These are phyloP conservation scores for Chlamydotis undulata DNA, from an alignment of 2,113 vertebrate genomes.

Conservation along the genomic window DNA sequence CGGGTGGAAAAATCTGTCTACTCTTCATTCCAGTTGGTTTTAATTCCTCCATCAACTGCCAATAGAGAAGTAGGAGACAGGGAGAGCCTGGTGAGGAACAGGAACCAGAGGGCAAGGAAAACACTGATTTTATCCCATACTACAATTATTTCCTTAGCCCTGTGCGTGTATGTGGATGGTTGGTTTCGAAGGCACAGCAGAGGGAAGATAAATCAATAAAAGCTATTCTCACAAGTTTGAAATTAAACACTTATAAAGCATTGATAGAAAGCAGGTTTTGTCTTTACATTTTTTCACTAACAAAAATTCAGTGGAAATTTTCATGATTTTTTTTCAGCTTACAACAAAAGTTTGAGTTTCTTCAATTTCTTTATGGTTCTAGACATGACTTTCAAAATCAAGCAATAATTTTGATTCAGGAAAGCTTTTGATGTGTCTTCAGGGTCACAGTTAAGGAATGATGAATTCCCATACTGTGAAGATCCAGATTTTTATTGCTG, in stretches of 20 bases:
- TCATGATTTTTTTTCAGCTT: not conserved
- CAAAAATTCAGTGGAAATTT: not conserved
- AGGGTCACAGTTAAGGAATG: not conserved
- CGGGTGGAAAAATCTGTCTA: not conserved
- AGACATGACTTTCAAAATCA: not conserved
- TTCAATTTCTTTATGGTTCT: not conserved
- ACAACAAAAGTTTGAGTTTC: not conserved
- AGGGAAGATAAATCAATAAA: constrained; percentile 11
- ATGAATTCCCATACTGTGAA: not conserved
- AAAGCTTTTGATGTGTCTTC: not conserved
- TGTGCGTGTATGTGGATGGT: not conserved
- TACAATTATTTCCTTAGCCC: not conserved
- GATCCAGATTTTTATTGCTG: not conserved
- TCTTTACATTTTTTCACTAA: not conserved
- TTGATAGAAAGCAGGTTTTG: not conserved
- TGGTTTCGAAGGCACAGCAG: not conserved
- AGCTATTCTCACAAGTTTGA: not conserved
- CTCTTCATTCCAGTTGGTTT: not conserved
- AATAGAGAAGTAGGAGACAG: not conserved
- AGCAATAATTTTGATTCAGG: not conserved
- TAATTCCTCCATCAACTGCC: not conserved
- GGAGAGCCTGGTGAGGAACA: not conserved
- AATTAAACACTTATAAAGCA: not conserved
- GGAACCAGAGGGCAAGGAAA: not conserved
- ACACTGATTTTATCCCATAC: not conserved